Evolutionary conservation across 1,140 invertebrate genomes (phyloP).

Genomic region (Drosophila rufa): DNA sequence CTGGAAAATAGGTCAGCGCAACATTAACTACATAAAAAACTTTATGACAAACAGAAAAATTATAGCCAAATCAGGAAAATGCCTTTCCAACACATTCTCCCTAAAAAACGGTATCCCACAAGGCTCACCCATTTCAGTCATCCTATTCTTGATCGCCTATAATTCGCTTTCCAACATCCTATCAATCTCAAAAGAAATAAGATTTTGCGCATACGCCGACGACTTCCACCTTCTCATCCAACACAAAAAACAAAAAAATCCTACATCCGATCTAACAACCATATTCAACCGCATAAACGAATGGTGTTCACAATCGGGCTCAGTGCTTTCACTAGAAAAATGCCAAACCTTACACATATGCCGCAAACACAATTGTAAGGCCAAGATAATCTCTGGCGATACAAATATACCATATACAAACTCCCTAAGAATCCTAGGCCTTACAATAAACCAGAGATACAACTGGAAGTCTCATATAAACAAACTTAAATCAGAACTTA

Average conservation of each 20-base stretch:
- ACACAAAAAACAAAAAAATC: too few relatives aligned
- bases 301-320: neutral
- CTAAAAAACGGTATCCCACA: conserved; percentile 12
- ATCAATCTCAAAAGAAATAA: neutral
- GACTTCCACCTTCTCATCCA: too few relatives aligned
- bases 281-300: neutral
- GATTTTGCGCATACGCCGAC: too few relatives aligned
- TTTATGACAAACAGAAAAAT: conserved; percentile 10
- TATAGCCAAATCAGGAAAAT: neutral
- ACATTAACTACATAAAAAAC: conserved; percentile 3
- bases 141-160: neutral
- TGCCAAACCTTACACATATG: too few relatives aligned
- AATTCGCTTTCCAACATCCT: neutral
- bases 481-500: too few relatives aligned
- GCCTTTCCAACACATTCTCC: neutral
- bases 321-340: neutral
- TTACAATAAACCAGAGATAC: too few relatives aligned
- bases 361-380: too few relatives aligned
- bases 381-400: too few relatives aligned
- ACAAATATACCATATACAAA: too few relatives aligned
- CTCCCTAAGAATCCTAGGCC: too few relatives aligned
- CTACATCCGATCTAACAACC: neutral
- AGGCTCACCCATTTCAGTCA: conserved; percentile 13
- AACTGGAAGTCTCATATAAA: too few relatives aligned
- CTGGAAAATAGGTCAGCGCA: conserved; percentile 10